These are phyloP conservation scores for Atta texana DNA, from an alignment of 1,140 invertebrate species.

Conservation along the genomic window DNA sequence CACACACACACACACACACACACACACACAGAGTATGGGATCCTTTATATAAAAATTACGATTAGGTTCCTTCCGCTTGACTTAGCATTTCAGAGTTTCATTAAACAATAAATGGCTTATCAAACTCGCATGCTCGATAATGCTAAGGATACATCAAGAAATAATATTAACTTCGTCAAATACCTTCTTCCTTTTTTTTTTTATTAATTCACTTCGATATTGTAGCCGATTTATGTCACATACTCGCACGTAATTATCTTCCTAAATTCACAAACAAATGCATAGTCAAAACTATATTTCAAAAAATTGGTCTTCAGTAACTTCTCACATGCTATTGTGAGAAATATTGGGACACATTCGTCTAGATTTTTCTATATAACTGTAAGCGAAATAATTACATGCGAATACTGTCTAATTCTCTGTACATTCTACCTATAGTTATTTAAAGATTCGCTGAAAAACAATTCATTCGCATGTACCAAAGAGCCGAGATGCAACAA, in stretches of 20 bases:
- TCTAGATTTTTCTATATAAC: not conserved
- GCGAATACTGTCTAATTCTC: slow-evolving; percentile 21
- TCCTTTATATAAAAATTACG: not conserved
- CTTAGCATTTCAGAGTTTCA: not conserved
- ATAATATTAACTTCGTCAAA: not conserved
- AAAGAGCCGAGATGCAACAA: not conserved
- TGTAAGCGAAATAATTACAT: slow-evolving; percentile 40
- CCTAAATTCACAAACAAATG: not conserved
- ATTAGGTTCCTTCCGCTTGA: not conserved
- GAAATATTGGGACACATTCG: not conserved
- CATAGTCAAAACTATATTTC: not conserved
- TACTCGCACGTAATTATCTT: slow-evolving; percentile 49
- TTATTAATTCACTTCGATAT: slow-evolving; percentile 32
- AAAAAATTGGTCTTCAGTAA: slow-evolving; percentile 8
- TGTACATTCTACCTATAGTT: slow-evolving; percentile 18
- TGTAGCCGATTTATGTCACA: slow-evolving; percentile 10
- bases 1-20: no score
- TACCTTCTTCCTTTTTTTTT: not conserved
- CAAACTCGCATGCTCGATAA: not conserved
- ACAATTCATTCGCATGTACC: slow-evolving; percentile 3
- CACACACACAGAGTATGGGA: no score
- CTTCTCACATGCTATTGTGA: not conserved
- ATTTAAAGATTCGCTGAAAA: slow-evolving; percentile 27
- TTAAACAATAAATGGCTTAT: not conserved
- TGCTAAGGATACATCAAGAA: not conserved